Evolutionary conservation across 2,888 invertebrate genomes (phyloP), one percentile per base, ranked within the genome.

Genomic region (Lithophane leautieri): DNA sequence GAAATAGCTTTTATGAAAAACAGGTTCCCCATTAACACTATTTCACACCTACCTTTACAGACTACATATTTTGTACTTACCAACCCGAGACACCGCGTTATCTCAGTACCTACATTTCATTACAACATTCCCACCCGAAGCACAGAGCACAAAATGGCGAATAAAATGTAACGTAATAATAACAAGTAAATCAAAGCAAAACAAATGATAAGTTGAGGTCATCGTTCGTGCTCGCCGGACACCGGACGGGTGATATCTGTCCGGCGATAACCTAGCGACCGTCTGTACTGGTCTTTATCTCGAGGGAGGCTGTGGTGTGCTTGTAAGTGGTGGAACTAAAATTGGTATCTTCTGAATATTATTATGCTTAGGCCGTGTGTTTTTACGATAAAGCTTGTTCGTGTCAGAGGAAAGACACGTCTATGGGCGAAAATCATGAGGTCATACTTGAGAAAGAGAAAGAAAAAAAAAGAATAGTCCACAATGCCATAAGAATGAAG

Each of bases 181-280:
- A 81, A 81, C 76, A 79, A 88, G 83, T 86, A 86, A 90, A 90
- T 88, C 87, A 88, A 85, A 87, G 86, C 58, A 62, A 74, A 77
- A 77, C 79, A 70, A 73, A 78, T 81, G 88, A 90, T 88, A 86
- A 83, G 74, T 65, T 62, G 83, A 82, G 90, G 90, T 90, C 88
- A 86, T 81, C 84, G 90, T 76, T 85, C 90, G 89, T 82, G 81
- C 78, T 79, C 77, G 76, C 77, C 73, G 82, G 84, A 84, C 82
- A 85, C 92, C 92, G 92, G 92, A 92, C 89, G 89, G 86, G 66
- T 73, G 84, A 71, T 92, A 92, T 91, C 91, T 70, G 70, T 62
- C 56, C 68, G n/a, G 68, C 73, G 92, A 92, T 92, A 92, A 90
- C 92, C 92, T 86, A 90, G 82, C 88, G 86, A 82, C 89, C 88